These are phyloP conservation scores for Tyto alba DNA, from an alignment of 2,113 vertebrate genomes.

Conservation along the genomic window DNA sequence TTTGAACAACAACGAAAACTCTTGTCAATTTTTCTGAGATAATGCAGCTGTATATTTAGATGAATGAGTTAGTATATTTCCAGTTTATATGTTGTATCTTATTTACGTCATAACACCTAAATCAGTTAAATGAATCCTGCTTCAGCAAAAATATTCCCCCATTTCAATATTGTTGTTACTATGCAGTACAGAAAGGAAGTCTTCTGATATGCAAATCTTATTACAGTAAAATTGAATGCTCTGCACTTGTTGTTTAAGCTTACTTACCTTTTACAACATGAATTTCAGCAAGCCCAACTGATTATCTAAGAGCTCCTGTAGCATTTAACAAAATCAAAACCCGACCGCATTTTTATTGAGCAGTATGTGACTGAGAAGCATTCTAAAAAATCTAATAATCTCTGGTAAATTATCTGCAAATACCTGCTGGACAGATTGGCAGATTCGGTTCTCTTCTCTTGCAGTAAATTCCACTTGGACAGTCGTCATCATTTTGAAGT, in stretches of 20 bases:
- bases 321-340: not conserved
- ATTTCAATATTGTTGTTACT: not conserved
- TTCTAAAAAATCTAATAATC: not conserved
- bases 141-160: not conserved
- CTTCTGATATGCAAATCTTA: rapidly evolving
- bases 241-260: not conserved
- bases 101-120: not conserved
- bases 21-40: rapidly evolving
- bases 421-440: slow-evolving; percentile 52
- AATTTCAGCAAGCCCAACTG: not conserved
- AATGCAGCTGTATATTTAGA: not conserved
- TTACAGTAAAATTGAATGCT: not conserved
- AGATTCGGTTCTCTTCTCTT: not conserved
- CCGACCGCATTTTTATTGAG: not conserved
- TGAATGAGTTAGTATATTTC: not conserved
- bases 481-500: not conserved
- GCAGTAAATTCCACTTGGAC: not conserved
- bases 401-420: not conserved
- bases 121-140: not conserved
- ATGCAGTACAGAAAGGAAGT: not conserved
- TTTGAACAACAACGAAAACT: not conserved
- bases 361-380: not conserved
- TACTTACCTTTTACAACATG: not conserved
- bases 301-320: not conserved
- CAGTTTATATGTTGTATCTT: not conserved